These are phyloP conservation scores for Lysandra coridon DNA, from an alignment of 2,888 invertebrate species.

Conservation along the genomic window DNA sequence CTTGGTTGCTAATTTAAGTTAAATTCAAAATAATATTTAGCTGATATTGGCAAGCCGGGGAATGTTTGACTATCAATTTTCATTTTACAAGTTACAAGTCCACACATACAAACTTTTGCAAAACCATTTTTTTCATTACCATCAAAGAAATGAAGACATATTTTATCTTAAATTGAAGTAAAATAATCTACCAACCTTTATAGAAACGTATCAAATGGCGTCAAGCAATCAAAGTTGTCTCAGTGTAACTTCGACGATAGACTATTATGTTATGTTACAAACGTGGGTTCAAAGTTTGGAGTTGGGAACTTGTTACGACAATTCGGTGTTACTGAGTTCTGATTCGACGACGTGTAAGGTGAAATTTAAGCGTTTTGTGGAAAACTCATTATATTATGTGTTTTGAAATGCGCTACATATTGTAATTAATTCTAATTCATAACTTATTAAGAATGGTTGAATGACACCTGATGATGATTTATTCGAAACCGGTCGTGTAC, in stretches of 20 bases:
- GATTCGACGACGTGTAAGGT: conserved; percentile 11
- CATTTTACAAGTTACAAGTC: too few species aligned
- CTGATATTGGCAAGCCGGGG: too few species aligned
- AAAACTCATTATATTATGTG: not conserved
- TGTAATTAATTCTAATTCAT: too few species aligned
- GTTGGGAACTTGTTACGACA: conserved; percentile 18
- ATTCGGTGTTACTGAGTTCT: not conserved
- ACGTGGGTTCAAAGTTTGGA: not conserved
- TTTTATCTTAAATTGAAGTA: not conserved
- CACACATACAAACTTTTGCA: too few species aligned
- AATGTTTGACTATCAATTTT: too few species aligned
- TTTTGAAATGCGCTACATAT: not conserved
- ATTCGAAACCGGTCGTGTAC: too few species aligned
- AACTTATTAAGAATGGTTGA: too few species aligned
- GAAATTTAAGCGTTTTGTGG: not conserved
- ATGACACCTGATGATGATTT: too few species aligned
- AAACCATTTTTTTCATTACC: too few species aligned
- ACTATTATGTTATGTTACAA: conserved; percentile 25
- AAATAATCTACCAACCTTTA: not conserved
- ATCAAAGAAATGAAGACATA: not conserved
- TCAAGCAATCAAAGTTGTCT: conserved; percentile 31
- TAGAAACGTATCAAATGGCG: conserved; percentile 13
- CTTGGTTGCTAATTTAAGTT: too few species aligned
- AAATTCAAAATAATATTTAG: too few species aligned
- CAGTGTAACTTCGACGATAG: conserved; percentile 19